Evolutionary conservation across 2,113 vertebrate species (phyloP), one percentile per base, ranked within the genome.

Genomic region (Hemiprocne comata): DNA sequence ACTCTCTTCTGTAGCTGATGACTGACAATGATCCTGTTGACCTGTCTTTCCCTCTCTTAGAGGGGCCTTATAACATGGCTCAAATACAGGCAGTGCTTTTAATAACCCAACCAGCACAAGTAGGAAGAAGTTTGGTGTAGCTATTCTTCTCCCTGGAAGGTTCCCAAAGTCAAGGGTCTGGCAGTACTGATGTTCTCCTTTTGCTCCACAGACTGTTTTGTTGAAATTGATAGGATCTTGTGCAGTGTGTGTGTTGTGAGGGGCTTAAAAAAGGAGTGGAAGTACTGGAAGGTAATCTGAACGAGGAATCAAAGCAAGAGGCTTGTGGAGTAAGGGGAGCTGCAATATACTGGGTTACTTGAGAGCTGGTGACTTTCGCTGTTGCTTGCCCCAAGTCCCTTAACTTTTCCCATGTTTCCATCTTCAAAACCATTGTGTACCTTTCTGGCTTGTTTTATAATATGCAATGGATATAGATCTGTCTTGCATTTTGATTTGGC

Each of bases 1-100:
- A 9, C 84, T 95, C 66, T 79, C 77, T 92, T 93, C 67, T 81
- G 46, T 69, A 69, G 78, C 84, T 96, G 7, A n/a, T n/a, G n/a
- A n/a, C n/a, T n/a, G n/a, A n/a, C n/a, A 96, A 91, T 0, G 11
- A 83, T 91, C 62, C 66, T 7, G 4, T 69, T 95, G 93, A 94
- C 81, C 87, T 66, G 53, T 87, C 81, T 87, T 82, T 91, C 64
- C n/a, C 50, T 29, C 50, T 90, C 81, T 91, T 80, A 53, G 58
- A 92, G 74, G 58, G 40, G 44, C 71, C 61, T 82, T 89, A 29
- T 53, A 87, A 87, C 40, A 40, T 33, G 74, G 70, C 54, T 58
- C 50, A 87, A 57, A 78, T 28, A 42, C 31, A 73, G 34, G 28
- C 78, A 40, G 13, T 18, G 48, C 60, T 75, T 93, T 75, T 85